Evolutionary conservation across 2,888 invertebrate species (phyloP), one percentile per base, ranked within the genome.

Genomic region (Cotesia congregata): DNA sequence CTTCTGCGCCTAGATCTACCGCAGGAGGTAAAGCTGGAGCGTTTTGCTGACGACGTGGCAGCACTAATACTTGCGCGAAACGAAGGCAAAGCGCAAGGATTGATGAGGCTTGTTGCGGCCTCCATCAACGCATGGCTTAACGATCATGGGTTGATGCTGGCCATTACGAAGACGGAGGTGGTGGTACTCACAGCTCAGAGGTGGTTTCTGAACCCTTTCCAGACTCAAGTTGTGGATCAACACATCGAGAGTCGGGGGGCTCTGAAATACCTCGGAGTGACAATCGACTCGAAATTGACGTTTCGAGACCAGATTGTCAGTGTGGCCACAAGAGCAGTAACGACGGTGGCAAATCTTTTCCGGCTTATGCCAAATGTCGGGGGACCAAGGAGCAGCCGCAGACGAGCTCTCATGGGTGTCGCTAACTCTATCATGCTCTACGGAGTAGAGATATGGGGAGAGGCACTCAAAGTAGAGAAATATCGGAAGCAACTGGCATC

Each of bases 321-420:
- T 12, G 59, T n/a, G 59, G 59, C 59, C 59, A 59, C 59, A 59
- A 59, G 3, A 59, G 59, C 59, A n/a, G 59, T 3, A n/a, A 4
- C 59, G 59, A 59, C 59, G 59, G 59, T 59, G n/a, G 59, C 59
- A 59, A 3, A n/a, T 59, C 70, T 84, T 6, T 67, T 67, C 41
- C 77, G 80, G 65, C 68, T 83, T 9, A 83, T 84, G 80, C 78
- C 82, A 59, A 84, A 84, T 78, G 75, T 79, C 30, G 72, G 2
- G 7, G 78, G 76, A 75, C 72, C 78, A 30, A 68, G 67, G 72
- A 71, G 75, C 72, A 59, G 68, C 30, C 67, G 73, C 70, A 67
- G 75, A n/a, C 20, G 76, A 73, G 30, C 74, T 0, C 30, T 79
- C 7, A 78, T 78, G 79, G 5, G 68, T 62, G 74, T 75, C 30